Evolutionary conservation across 1,140 invertebrate species (phyloP).

Genomic region (Ceratina japonica): DNA sequence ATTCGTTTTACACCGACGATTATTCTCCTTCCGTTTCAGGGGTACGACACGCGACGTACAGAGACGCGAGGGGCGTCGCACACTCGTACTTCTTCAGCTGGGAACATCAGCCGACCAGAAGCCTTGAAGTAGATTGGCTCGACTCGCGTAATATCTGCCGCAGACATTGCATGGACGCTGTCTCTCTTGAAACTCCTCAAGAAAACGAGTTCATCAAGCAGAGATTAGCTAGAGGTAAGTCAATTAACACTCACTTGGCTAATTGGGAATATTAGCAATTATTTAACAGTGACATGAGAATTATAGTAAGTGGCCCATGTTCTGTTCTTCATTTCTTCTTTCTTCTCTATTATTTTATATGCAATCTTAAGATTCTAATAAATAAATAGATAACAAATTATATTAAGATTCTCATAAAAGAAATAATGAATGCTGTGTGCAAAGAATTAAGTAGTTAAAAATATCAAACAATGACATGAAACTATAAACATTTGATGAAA

Average conservation of each 20-base stretch:
- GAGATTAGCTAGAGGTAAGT: constrained; percentile 84
- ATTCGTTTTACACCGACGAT: neutral
- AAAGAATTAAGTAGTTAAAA: no score
- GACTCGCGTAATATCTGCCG: constrained; percentile 95
- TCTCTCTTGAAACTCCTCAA: constrained; percentile 92
- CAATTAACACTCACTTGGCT: no score
- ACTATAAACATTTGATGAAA: no score
- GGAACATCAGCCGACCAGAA: constrained; percentile 92
- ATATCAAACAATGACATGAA: no score
- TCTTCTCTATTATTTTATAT: neutral
- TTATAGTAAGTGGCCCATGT: no score
- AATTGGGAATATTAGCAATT: no score
- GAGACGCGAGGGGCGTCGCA: constrained; percentile 90
- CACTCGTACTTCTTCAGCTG: constrained; percentile 97
- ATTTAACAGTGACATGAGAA: no score
- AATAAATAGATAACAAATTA: no score
- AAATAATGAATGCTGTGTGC: no score
- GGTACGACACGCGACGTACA: constrained; percentile 91
- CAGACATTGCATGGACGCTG: constrained; percentile 95
- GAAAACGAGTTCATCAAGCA: constrained; percentile 95
- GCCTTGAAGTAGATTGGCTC: constrained; percentile 93
- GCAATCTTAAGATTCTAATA: no score
- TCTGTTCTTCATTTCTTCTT: neutral
- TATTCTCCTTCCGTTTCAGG: constrained; percentile 79
- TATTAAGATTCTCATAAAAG: no score